Conservation (phyloP, 2,113 vertebrate species). For the Xiphorhynchus elegans region DNA sequence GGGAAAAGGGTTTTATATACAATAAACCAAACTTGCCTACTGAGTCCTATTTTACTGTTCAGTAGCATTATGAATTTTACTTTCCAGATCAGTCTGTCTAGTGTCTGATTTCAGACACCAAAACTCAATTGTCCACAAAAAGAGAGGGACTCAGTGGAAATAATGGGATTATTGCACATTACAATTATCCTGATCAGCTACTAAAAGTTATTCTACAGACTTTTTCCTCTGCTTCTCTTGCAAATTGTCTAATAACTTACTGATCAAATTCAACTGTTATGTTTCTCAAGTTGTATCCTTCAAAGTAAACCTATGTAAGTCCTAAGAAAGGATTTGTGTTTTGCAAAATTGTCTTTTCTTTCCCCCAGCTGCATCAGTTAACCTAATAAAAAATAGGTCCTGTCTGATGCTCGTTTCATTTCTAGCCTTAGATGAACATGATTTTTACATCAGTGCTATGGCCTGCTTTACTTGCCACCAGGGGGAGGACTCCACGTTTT, state of each 20-base stretch:
- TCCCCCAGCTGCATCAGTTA: not conserved
- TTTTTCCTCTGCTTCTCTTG: not conserved
- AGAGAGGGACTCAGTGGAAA: not conserved
- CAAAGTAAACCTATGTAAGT: not conserved
- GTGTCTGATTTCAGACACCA: not conserved
- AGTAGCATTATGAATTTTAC: not conserved
- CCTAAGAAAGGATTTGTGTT: not conserved
- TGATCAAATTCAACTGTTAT: not conserved
- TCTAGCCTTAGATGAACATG: not conserved
- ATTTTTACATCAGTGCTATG: not conserved
- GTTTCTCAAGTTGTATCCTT: not conserved
- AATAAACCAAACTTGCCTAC: not conserved
- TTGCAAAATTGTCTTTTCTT: not conserved
- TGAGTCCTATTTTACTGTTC: not conserved
- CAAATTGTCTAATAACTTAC: not conserved
- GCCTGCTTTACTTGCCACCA: slow-evolving; percentile 33
- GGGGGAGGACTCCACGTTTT: slow-evolving; percentile 26
- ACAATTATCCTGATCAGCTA: not conserved
- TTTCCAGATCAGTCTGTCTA: not conserved
- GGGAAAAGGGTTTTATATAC: not conserved
- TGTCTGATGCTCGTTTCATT: not conserved
- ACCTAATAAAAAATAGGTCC: not conserved
- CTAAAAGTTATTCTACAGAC: not conserved
- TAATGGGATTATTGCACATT: not conserved
- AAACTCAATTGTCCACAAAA: not conserved